Conservation (phyloP, 35 echinoderm and acorn worm genomes). For the Hemicentrotus pulcherrimus region DNA sequence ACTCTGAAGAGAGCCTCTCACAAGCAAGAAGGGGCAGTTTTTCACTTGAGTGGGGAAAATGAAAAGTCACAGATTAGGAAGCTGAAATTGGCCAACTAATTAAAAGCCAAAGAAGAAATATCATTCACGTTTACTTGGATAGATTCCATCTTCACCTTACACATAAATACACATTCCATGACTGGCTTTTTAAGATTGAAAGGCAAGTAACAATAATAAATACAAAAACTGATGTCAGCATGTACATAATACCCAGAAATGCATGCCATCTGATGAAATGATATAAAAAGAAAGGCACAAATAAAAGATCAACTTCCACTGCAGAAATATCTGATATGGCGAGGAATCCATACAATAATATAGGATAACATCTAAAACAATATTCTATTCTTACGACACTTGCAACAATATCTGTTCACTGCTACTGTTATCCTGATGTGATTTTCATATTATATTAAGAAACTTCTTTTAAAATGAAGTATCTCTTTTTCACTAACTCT, state of each 20-base stretch:
- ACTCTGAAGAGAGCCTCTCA: no score
- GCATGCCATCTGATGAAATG: background rate
- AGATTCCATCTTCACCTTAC: background rate
- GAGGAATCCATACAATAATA: background rate
- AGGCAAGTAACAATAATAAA: constrained; percentile 13
- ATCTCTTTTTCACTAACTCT: background rate
- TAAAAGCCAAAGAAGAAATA: background rate
- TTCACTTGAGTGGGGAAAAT: no score
- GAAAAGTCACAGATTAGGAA: background rate
- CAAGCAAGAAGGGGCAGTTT: no score
- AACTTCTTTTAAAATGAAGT: background rate
- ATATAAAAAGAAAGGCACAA: constrained; percentile 19
- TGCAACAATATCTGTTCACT: background rate
- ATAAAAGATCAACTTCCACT: background rate
- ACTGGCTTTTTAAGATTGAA: background rate
- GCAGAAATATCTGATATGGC: background rate
- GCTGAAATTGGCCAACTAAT: background rate
- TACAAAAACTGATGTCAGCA: background rate
- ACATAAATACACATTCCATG: background rate
- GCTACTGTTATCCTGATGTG: background rate
- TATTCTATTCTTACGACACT: background rate
- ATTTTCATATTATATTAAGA: background rate
- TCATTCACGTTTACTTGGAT: background rate
- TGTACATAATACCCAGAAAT: background rate
- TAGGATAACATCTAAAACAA: background rate